Conservation (phyloP, 2,113 vertebrate genomes). For the Dromas ardeola region DNA sequence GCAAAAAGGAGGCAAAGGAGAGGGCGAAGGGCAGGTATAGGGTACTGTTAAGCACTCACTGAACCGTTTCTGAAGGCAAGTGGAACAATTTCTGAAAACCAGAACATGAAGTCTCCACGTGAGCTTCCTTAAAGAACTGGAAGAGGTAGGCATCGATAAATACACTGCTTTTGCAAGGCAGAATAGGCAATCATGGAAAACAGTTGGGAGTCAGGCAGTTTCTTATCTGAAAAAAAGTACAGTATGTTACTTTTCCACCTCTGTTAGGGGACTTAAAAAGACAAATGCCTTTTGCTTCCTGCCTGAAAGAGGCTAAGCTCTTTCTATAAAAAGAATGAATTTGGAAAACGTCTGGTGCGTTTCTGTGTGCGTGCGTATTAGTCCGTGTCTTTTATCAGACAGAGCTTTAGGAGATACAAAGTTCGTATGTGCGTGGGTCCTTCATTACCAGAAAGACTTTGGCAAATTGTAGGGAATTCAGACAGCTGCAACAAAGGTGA, state of each 20-base stretch:
- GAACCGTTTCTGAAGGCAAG: not conserved
- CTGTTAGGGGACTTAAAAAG: not conserved
- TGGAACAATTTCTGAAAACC: not conserved
- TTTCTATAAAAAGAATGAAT: not conserved
- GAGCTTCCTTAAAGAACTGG: not conserved
- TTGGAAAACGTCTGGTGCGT: not conserved
- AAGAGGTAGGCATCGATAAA: not conserved
- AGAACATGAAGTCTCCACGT: not conserved
- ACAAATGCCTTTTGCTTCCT: constrained; percentile 17
- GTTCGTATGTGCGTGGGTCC: not conserved
- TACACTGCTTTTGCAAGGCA: not conserved
- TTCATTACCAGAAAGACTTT: not conserved
- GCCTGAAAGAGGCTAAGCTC: not conserved
- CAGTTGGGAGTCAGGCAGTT: not conserved
- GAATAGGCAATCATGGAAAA: not conserved
- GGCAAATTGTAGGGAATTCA: not conserved
- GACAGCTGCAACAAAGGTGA: constrained; percentile 2
- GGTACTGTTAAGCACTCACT: not conserved
- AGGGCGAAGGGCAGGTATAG: not conserved
- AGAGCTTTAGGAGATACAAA: not conserved
- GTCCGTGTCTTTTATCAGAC: not conserved
- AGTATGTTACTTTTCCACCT: not conserved
- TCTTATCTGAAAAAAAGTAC: not conserved
- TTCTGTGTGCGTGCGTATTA: not conserved
- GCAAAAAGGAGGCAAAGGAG: not conserved